Evolutionary conservation across 2,888 invertebrate species (phyloP), one percentile per base, ranked within the genome.

Genomic region (Zootermopsis nevadensis): DNA sequence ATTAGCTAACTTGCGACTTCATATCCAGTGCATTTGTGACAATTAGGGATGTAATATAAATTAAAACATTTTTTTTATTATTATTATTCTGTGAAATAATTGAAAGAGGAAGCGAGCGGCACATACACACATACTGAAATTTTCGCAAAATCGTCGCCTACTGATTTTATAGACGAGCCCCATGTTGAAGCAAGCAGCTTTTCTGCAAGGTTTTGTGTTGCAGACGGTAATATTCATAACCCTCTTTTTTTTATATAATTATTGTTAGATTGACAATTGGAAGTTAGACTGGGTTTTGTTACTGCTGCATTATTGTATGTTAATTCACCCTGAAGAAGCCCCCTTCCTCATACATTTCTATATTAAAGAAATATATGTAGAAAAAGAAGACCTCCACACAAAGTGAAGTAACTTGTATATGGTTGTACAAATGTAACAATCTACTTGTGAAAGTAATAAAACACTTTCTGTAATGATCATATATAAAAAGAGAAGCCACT

Each of bases 401-500:
- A 74, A 60, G 60, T 81, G 82, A 83, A 80, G 82, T 89, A 89
- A 89, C 88, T 87, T 90, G 89, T 90, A 90, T 90, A 89, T 90
- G 89, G 89, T 89, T 90, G 89, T 90, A 90, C 90, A 90, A 90
- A 90, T 90, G 90, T 90, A 90, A 90, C 89, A 89, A 89, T 90
- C 89, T 89, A 86, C 86, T 86, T 86, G 86, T 87, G 86, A 86
- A 84, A 82, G 85, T 86, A 86, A 87, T 86, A 85, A 85, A 84
- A 85, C 67, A 84, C 77, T 83, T 86, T 84, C 84, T 85, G 86
- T 85, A 85, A 84, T 83, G 83, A 84, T 83, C 72, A 80, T 84
- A 81, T 72, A 81, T 48, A 42, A 69, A 81, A 66, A 42, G 30
- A 30, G 60, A n/a, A n/a, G n/a, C 8, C n/a, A 15, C 60, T 60